phyloP scores from a whole-genome alignment of 2,113 vertebrate species.

The Cynocephalus volans region DNA sequence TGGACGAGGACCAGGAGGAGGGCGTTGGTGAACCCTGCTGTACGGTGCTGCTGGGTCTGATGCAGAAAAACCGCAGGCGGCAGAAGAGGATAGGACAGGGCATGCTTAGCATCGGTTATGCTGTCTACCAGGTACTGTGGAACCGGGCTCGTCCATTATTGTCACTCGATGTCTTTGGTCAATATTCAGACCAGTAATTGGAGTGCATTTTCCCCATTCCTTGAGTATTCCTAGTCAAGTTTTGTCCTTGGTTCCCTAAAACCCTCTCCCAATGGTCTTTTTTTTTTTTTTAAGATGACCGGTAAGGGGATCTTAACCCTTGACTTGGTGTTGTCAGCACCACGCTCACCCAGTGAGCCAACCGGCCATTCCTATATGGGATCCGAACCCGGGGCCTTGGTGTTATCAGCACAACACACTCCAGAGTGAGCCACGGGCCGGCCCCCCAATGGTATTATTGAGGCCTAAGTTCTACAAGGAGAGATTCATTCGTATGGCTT shows the following conservation, averaged over 20 bases:
- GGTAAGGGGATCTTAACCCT: too few species aligned
- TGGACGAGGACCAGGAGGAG: conserved; percentile 91
- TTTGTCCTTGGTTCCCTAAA: neutral
- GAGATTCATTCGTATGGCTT: neutral
- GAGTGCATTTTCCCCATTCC: neutral
- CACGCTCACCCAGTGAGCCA: too few species aligned
- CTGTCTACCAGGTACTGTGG: conserved; percentile 89
- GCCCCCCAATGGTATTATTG: neutral
- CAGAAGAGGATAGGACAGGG: conserved; percentile 91
- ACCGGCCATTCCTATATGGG: too few species aligned
- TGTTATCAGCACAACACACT: too few species aligned
- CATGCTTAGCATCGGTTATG: conserved; percentile 92
- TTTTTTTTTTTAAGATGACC: too few species aligned
- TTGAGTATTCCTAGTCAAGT: neutral
- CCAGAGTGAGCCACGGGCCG: too few species aligned
- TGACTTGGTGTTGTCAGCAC: too few species aligned
- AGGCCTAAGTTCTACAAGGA: neutral
- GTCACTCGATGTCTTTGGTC: neutral
- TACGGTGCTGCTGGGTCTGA: conserved; percentile 91
- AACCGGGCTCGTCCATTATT: neutral
- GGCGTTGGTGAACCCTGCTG: conserved; percentile 87
- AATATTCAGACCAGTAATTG: neutral
- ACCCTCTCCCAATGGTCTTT: neutral
- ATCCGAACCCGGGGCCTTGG: too few species aligned
- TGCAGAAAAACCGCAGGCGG: conserved; percentile 93